Evolutionary conservation across 2,113 vertebrate genomes (phyloP), one percentile per base, ranked within the genome.

Genomic region (Scartelaos histophorus): DNA sequence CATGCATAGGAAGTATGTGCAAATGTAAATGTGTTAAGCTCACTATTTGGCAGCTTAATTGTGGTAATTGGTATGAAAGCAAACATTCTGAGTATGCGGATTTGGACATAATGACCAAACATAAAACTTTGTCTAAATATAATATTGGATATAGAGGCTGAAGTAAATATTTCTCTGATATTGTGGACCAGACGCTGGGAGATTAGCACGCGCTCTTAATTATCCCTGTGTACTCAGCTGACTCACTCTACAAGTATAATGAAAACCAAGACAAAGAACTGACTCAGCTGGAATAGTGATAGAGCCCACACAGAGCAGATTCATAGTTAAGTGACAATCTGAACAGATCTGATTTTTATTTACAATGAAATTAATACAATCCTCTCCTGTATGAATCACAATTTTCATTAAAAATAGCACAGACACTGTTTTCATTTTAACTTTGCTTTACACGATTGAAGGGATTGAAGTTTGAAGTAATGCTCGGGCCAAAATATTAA

Each of bases 181-280:
- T 67, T 75, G 67, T 57, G 61, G 56, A 82, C 53, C 82, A 85
- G 75, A 73, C 25, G 46, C 71, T 71, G 67, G 69, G 64, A 75
- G 73, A 74, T 73, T 54, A 80, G 74, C 25, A 25, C 67, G 62
- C 70, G 83, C 80, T 80, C 74, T 79, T 85, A 85, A 87, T 87
- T 89, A 89, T 87, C 75, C 51, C 29, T 34, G 79, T 56, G 53
- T 78, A 66, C 75, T 80, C 70, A 25, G 79, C 68, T 73, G 67
- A 75, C 71, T 82, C 69, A 81, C 80, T 78, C 69, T 78, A 78
- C 81, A 68, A 66, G 56, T 70, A 85, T 87, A 87, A 87, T 88
- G 87, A 83, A 78, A 85, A 82, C 53, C 65, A 69, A 76, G 80
- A 74, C 71, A 82, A 83, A 77, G 81, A 85, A 84, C 22, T 13